phyloP scores from a whole-genome alignment of 2,113 vertebrate genomes.

The Corythaixoides concolor region DNA sequence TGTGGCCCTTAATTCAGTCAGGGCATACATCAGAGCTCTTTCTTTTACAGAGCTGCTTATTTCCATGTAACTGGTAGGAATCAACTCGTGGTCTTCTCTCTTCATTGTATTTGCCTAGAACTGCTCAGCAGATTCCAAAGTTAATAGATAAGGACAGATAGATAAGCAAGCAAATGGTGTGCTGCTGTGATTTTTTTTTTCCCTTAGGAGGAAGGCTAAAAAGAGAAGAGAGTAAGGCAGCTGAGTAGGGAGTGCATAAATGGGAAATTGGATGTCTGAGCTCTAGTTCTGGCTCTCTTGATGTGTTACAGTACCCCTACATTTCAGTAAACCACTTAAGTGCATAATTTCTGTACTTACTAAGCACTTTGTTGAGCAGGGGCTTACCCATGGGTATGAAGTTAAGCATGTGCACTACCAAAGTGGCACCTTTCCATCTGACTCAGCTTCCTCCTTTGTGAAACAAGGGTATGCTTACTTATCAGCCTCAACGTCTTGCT shows the following conservation, averaged over 20 bases:
- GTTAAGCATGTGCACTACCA: neutral
- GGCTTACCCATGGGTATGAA: neutral
- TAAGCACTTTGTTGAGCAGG: neutral
- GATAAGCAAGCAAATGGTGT: neutral
- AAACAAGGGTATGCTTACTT: neutral
- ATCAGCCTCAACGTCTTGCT: neutral
- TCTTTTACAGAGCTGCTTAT: neutral
- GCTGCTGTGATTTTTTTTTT: neutral
- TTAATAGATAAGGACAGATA: neutral
- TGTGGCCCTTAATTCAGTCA: neutral
- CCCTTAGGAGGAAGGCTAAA: neutral
- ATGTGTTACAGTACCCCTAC: neutral
- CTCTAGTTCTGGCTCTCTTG: neutral
- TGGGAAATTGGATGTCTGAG: neutral
- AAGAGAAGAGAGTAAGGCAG: neutral
- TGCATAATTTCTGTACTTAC: neutral
- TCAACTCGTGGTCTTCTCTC: neutral
- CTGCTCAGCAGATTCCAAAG: neutral
- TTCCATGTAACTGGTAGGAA: neutral
- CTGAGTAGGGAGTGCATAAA: neutral
- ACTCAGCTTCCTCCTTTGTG: neutral
- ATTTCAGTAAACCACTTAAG: neutral
- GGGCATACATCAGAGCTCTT: neutral
- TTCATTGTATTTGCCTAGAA: neutral
- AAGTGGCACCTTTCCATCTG: neutral